phyloP scores from a whole-genome alignment of 1,140 invertebrate species.

The Panagrolaimus sp. region DNA sequence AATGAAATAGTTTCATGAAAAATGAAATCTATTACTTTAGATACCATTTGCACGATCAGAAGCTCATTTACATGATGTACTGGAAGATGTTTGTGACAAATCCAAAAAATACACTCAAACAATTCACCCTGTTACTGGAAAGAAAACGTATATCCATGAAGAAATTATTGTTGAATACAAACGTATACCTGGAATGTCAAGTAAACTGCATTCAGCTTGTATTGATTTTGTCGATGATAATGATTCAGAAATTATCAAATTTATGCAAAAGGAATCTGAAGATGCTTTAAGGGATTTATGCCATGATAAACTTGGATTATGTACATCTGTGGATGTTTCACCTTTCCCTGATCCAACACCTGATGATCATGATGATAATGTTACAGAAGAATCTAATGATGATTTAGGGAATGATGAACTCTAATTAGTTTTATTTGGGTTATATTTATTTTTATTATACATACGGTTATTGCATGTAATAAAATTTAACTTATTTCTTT shows the following conservation, averaged over 20 bases:
- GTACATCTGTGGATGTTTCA: slow-evolving; percentile 5
- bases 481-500: no score
- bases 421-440: no score
- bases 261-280: neutral
- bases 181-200: slow-evolving; percentile 2
- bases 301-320: neutral
- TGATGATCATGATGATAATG: neutral
- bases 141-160: slow-evolving; percentile 9
- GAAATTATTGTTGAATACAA: slow-evolving; percentile 6
- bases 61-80: slow-evolving; percentile 4
- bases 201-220: neutral
- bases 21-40: neutral
- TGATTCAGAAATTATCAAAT: slow-evolving; percentile 4
- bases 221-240: slow-evolving; percentile 1
- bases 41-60: neutral
- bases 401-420: neutral
- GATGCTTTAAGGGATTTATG: slow-evolving; percentile 1
- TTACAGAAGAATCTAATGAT: neutral
- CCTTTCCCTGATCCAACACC: neutral
- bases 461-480: no score
- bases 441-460: no score
- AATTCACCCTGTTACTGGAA: neutral
- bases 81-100: neutral
- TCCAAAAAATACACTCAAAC: slow-evolving; percentile 10
- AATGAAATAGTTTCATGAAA: neutral